Evolutionary conservation across 2,888 invertebrate genomes (phyloP), one percentile per base, ranked within the genome.

Genomic region (Drosophila paramelanica): DNA sequence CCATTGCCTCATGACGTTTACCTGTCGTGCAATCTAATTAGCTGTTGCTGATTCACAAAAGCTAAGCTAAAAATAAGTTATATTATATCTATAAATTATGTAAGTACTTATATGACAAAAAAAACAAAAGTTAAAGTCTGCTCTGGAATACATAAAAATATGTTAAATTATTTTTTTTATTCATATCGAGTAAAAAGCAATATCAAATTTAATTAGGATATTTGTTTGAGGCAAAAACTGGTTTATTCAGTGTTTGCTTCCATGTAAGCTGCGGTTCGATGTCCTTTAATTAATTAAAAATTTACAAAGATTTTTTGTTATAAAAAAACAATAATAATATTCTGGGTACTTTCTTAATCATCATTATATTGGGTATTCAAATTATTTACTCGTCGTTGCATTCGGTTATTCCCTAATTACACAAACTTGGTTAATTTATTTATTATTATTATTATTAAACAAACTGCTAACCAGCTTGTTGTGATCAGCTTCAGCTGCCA

Each of bases 21-120:
- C 61, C 61, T 66, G 81, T 60, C 87, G 45, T 73, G 80, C 77
- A 86, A 79, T 49, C 64, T 68, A 86, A 80, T 86, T 77, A 83
- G 84, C 58, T 25, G 27, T n/a, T 8, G 38, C 43, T 71, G 60
- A 78, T 50, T 75, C 83, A 70, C 45, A 20, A 46, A 20, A 46
- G 31, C 45, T 31, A n/a, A 17, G 27, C 23, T 43, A 38, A 17
- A 6, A 8, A 17, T 1, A 13, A 33, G 17, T n/a, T n/a, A 33
- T 33, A 14, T 10, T 53, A n/a, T 43, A 23, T n/a, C 27, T n/a
- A 36, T 45, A 45, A 55, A 45, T 55, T 45, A 55, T 55, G 55
- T 55, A 55, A 55, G 36, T 45, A 36, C 14, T 14, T 36, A 25
- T 45, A 36, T 45, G 55, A 38, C 45, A 45, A 38, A 45, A 23